Evolutionary conservation across 1,140 invertebrate genomes (phyloP), one percentile per base, ranked within the genome.

Genomic region (Phocides pigmalion): DNA sequence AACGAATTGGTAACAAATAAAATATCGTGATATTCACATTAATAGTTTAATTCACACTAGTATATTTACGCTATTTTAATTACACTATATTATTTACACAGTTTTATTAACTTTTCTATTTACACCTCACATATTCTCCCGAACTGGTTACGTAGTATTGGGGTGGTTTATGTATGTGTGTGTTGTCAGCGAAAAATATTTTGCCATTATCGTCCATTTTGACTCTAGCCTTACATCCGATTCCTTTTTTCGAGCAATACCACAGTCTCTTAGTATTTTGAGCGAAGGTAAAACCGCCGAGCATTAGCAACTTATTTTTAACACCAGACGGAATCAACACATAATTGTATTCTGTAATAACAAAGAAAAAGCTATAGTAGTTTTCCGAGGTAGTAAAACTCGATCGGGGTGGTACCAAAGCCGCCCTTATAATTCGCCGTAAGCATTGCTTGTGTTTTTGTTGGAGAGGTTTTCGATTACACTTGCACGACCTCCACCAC

Each of bases 211-310:
- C 16, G 6, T 62, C 25, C 17, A 78, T 42, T 15, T 63, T 70
- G 0, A 78, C 59, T 42, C 39, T 72, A 5, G 72, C 72, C 12
- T 61, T 71, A 16, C 77, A 80, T 0, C 68, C 68, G 0, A 5
- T 35, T 9, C 9, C 49, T 25, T 54, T 76, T 22, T 54, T 68
- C 3, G 72, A 80, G 17, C 77, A 77, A 42, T 80, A 77, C 72
- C 70, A 80, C 4, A 66, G 51, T 0, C 64, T 42, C 15, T 35
- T 56, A 8, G 58, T 49, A 28, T 66, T 69, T 25, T 68, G 56
- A 1, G 67, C 64, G 15, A 71, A 81, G 0, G 76, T 76, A 17
- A 59, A 79, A 11, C 72, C 74, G 8, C 47, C 62, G 0, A 74
- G 16, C 76, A 79, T 75, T 0, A 79, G 58, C 9, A 79, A 14